Base-by-base conservation (phyloP, 1,140 invertebrate genomes). In the Drosophila azteca region DNA sequence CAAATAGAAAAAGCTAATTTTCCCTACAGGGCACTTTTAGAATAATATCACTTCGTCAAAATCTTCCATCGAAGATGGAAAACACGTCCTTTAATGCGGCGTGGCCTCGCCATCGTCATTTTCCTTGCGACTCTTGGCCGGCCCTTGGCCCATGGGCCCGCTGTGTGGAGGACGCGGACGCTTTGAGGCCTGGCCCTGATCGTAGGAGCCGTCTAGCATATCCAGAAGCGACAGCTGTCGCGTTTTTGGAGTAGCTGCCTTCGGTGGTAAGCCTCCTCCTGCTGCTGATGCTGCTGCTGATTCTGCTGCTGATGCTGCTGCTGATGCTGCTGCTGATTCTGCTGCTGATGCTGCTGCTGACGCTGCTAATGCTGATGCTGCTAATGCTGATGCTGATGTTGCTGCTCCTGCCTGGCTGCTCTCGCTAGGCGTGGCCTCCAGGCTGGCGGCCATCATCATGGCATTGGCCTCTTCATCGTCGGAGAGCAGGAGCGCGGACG, bases 201-300 rank as follows among this genome's bases (percentile, higher is more conserved):
- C 83, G 29, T 87, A 87, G 49, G 82, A 83, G 0, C 48, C 52
- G 35, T 87, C 82, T 22, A 87, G 70, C 82, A 87, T 87, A 13
- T 87, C 82, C 13, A 88, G 57, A 9, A 87, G 53, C 0, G 74
- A 72, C 44, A 68, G 17, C 29, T 87, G 82, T 0, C 83, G 67
- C 35, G 13, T 5, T 13, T 39, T 39, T 13, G 35, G 1, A 39
- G 11, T 11, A 39, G 35, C 9, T 35, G 2, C 35, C 35, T 39
- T 39, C 7, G 35, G 35, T 4, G 35, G 35, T 5, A 11, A 39
- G 2, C 59, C 45, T 3, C 29, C 51, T 13, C 31, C 2, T 35
- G 15, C 20, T 22, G n/a, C 31, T 29, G 50, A 8, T 35, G 11
- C n/a, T 6, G 4, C 17, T 8, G 24, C 13, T n/a, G 52, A 20